These are phyloP conservation scores for Solen grandis DNA, from an alignment of 1,140 invertebrate genomes.

Conservation along the genomic window DNA sequence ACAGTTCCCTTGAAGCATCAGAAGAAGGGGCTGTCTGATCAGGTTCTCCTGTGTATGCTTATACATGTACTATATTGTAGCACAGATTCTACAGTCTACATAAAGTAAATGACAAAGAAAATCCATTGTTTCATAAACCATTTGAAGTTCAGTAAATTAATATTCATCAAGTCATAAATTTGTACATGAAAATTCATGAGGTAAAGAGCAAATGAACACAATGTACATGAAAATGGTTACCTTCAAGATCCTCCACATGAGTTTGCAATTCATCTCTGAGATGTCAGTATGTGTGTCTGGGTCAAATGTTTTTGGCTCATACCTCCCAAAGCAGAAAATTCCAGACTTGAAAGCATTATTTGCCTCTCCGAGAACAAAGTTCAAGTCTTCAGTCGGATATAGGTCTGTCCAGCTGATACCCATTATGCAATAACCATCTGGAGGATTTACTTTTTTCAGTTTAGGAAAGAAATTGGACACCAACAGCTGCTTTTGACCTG, in stretches of 20 bases:
- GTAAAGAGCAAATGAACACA: too few species aligned
- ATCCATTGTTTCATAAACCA: too few species aligned
- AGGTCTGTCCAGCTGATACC: conserved; percentile 74
- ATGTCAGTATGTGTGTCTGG: conserved; percentile 57
- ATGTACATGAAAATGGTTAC: conserved; percentile 60
- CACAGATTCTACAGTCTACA: too few species aligned
- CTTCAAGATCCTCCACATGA: conserved; percentile 72
- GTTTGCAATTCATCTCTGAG: conserved; percentile 60
- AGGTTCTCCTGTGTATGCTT: too few species aligned
- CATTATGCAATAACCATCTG: conserved; percentile 69
- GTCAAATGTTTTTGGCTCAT: conserved; percentile 64
- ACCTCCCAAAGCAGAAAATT: conserved; percentile 72
- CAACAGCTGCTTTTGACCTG: conserved; percentile 64
- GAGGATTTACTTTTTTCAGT: conserved; percentile 60
- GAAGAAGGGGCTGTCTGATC: too few species aligned
- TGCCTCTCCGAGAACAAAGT: conserved; percentile 75
- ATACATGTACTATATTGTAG: too few species aligned
- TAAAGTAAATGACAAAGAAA: too few species aligned
- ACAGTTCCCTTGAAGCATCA: too few species aligned
- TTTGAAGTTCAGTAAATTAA: too few species aligned
- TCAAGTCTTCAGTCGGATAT: conserved; percentile 71
- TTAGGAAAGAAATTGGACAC: conserved; percentile 63
- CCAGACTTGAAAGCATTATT: conserved; percentile 57
- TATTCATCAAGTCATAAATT: too few species aligned
- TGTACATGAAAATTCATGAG: too few species aligned